Evolutionary conservation across 2,888 invertebrate genomes (phyloP), one percentile per base, ranked within the genome.

Genomic region (Chirona hameri): DNA sequence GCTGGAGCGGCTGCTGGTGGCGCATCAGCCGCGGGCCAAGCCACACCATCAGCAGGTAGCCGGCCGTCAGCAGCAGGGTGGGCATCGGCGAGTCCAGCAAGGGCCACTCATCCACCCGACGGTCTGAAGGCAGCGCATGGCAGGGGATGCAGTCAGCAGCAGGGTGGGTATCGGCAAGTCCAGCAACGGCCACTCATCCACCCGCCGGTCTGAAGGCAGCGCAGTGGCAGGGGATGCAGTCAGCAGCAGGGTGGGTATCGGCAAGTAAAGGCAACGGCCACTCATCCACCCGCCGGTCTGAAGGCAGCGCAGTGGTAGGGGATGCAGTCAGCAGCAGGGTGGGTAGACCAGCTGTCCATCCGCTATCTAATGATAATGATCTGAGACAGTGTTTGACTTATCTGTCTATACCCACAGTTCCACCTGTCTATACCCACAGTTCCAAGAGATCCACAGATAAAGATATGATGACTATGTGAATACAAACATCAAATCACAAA

Each of bases 231-330:
- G n/a, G n/a, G n/a, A n/a, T n/a, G 91, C 84, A 21, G 94, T 93
- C 87, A 94, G 92, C 31, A 92, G 86, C 10, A 93, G 86, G 10
- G 94, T 95, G 0, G 94, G 93, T 83, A 91, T 87, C 0, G 95
- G 95, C 0, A 95, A 95, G 86, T 94, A 93, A 83, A 96, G 95
- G n/a, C 86, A 96, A 88, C 0, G 92, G 91, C 95, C 95, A 96
- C 89, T 94, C 93, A 90, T 92, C 92, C 57, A 95, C 94, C 87
- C 95, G 90, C 85, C 91, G 90, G 88, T 96, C 96, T 85, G 69
- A 9, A 0, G 39, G 2, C 60, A 24, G 27, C n/a, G 10, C 9
- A 10, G n/a, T 2, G 69, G 0, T 29, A 18, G 69, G 27, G 10
- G 69, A 10, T 60, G 24, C 3, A 0, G 18, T 18, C 55, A 18